These are phyloP conservation scores for Maccullochella peelii DNA, from an alignment of 2,113 vertebrate species.

Conservation along the genomic window DNA sequence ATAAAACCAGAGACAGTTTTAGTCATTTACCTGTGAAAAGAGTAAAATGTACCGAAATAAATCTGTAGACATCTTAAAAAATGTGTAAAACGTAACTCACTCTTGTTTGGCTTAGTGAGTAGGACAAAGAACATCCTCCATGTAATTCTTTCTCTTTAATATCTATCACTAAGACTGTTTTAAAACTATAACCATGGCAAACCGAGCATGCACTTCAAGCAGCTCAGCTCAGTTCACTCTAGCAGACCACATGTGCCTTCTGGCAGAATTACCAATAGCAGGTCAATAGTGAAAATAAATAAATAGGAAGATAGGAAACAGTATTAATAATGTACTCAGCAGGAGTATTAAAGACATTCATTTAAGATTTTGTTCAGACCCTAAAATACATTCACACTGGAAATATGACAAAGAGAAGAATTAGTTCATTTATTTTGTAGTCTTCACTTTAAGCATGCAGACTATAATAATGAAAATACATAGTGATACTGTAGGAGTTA, in stretches of 20 bases:
- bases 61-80: neutral
- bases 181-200: neutral
- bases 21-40: neutral
- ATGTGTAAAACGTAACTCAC: neutral
- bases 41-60: neutral
- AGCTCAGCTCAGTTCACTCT: neutral
- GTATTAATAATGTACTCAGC: neutral
- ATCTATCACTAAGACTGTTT: neutral
- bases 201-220: neutral
- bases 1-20: neutral
- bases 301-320: neutral
- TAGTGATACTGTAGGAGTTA: neutral
- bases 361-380: neutral
- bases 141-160: neutral
- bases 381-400: neutral
- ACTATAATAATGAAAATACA: neutral
- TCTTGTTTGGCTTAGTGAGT: neutral
- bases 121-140: neutral
- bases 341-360: neutral
- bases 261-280: neutral
- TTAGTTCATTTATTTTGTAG: neutral
- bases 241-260: neutral
- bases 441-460: neutral
- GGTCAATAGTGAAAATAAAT: neutral
- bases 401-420: neutral